Evolutionary conservation across 2,797 vertebrate species (phyloP), one percentile per base, ranked within the genome.

Genomic region (Synaphobranchus kaupii): DNA sequence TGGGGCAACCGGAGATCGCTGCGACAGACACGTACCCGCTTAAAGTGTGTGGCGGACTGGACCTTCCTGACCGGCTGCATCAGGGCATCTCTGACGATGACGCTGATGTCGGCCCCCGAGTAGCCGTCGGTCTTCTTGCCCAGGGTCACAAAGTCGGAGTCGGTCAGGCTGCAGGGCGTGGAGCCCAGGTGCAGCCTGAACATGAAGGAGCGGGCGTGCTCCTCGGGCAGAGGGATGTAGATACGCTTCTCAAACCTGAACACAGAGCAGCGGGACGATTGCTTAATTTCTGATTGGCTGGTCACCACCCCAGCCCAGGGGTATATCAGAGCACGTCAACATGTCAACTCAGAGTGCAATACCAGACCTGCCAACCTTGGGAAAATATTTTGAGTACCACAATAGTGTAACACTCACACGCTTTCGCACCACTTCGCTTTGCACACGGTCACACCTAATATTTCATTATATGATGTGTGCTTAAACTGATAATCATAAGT

Each of bases 11-110:
- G 2, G 39, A 60, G 39, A 80, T 9, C 52, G 66, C 83, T 50
- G 48, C 34, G 86, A 84, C 0, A 87, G 44, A 12, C 0, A 90
- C 95, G 84, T 93, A 99, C 98, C 96, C 89, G 95, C 95, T 99
- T 99, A 90, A 99, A 99, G 91, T 99, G 99, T 86, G 98, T 99
- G 2, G 99, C 98, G 17, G 97, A 99, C 90, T 99, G 99, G 89
- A 99, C 98, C 94, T 98, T 99, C 85, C 99, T 95, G 56, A 99
- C 98, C 0, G 99, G 98, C 91, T 99, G 99, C 98, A 99, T 99
- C 50, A 99, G 94, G 0, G 98, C 98, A 1, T 99, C 99, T n/a
- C 98, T 96, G 87, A 99, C 99, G 54, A 99, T 97, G 91, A 99
- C 0, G 87, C 98, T 99, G 87, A 99, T 93, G 92, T 99, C 98